Base-by-base conservation (phyloP, 2,888 invertebrate species). In the Drosophila algonquin region DNA sequence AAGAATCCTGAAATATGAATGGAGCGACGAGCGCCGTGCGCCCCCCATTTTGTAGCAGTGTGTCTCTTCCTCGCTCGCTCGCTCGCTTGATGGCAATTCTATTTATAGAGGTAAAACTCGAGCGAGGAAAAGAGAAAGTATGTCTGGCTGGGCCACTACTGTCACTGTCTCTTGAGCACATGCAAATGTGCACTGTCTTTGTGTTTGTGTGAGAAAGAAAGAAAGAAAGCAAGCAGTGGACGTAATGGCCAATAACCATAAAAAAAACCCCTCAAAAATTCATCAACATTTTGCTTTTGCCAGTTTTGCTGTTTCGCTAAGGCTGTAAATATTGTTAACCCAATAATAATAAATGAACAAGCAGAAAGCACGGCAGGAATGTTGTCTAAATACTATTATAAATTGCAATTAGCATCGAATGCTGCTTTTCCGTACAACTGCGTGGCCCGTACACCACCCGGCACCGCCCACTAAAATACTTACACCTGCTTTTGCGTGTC, bases 51-150 rank as follows among this genome's bases (percentile, higher is more conserved):
- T 32, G 18, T 57, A 14, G 9, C 10, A 14, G 32, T 57, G 18
- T 46, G 18, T 50, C 48, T 54, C 54, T 52, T 46, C n/a, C 6
- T 40, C n/a, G 30, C 54, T 24, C 12, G 52, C 63, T 61, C 59
- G 47, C 53, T 54, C n/a, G 14, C 30, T 67, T 45, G 65, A 51
- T 52, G 45, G 54, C 59, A 47, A 55, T 63, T 74, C 75, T 74
- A 74, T 74, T 74, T 74, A 60, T 74, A 74, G 53, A 62, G 48
- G 70, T 47, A 32, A 64, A 63, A 48, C 52, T 52, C 32, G 53
- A 59, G 30, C 45, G 68, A 54, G 50, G 71, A 81, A 83, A 83
- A 83, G 87, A 83, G 83, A 83, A 83, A 83, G 83, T 83, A 80
- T 81, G 80, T 56, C 56, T 72, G 63, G 54, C 63, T 72, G 57